phyloP scores from a whole-genome alignment of 2,113 vertebrate genomes.

The Trogon surrucura region DNA sequence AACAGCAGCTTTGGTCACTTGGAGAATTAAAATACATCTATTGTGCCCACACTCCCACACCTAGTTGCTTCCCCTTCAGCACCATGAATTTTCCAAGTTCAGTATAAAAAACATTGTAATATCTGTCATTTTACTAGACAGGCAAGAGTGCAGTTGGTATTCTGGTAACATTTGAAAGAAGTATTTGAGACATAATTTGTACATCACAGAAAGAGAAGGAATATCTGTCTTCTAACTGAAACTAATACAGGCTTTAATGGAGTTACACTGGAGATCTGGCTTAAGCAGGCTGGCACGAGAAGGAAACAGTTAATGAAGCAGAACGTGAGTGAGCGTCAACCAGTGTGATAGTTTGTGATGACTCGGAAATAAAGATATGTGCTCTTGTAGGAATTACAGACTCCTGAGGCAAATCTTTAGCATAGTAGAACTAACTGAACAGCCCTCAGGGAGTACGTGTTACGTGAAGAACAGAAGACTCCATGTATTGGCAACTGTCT shows the following conservation, averaged over 20 bases:
- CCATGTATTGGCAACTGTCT: not conserved
- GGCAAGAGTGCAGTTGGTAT: not conserved
- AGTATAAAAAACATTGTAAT: accelerated
- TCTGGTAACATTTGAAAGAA: not conserved
- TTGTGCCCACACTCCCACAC: not conserved
- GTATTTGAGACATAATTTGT: not conserved
- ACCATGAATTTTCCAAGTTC: not conserved
- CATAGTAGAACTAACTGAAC: not conserved
- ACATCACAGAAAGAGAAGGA: not conserved
- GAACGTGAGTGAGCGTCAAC: conserved; percentile 16
- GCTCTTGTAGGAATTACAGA: not conserved
- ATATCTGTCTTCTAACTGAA: not conserved
- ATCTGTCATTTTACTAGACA: not conserved
- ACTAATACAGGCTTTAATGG: not conserved
- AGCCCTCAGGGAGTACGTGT: not conserved
- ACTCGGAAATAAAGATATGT: conserved; percentile 21
- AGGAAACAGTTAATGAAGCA: conserved; percentile 48
- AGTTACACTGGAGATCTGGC: not conserved
- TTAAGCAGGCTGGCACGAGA: conserved; percentile 2
- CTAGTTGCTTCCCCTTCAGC: not conserved
- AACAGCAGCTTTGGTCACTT: not conserved
- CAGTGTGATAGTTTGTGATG: not conserved
- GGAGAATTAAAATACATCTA: not conserved
- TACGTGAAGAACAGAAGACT: conserved; percentile 13
- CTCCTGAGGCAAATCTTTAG: conserved; percentile 34